Evolutionary conservation across 2,888 invertebrate genomes (phyloP), one percentile per base, ranked within the genome.

Genomic region (Philhelius pedissequus): DNA sequence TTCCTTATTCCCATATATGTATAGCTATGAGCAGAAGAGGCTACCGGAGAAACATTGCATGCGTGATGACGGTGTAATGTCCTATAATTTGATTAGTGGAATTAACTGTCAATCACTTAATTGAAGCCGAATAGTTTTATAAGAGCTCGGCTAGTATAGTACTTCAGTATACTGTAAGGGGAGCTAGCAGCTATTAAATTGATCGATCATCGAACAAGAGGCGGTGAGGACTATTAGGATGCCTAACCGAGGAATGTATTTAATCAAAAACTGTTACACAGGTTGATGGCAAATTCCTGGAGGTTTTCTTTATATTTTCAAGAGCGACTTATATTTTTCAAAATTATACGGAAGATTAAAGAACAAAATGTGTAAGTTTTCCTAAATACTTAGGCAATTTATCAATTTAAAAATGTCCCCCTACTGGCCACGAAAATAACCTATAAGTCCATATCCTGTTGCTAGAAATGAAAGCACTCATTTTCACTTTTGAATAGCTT

Each of bases 51-150:
- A 52, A 52, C 56, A 13, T 56, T 35, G 74, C 58, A 74, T 79
- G 54, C 50, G 52, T 74, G 70, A 74, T 83, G 83, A 76, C 75
- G 76, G 75, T 68, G 66, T 80, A 66, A 70, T 79, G 83, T 84
- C 75, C 75, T 84, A 79, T 75, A 75, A 84, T 84, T 79, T 80
- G 79, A 80, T 84, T 84, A 48, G 70, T 52, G 52, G 83, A 84
- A 84, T 84, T 74, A 79, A 75, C 75, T 79, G 83, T 71, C 79
- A 79, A 84, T 84, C 80, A 75, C 79, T 74, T 83, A 79, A 79
- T 81, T 81, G 76, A 66, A 56, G 48, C 35, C 35, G 50, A 15
- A 66, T 50, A 35, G 66, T 11, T 58, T 13, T 58, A 27, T 27
- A 52, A 27, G 25, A 52, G 27, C 6, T 1, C 1, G 15, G 52